Evolutionary conservation across 2,888 invertebrate genomes (phyloP).

Genomic region (Heliothis peltigera): DNA sequence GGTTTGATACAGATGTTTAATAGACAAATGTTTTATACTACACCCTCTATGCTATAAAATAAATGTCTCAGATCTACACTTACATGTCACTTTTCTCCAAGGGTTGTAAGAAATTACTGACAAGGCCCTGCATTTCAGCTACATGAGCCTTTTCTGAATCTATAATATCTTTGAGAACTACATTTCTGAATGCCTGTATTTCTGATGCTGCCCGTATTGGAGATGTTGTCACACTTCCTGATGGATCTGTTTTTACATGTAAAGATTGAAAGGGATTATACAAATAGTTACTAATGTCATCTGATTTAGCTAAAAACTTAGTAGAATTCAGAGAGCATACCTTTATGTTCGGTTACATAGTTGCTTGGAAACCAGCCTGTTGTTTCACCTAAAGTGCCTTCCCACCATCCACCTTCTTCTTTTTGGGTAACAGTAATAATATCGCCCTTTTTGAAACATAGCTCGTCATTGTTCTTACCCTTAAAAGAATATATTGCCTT

Average conservation of each 20-base stretch:
- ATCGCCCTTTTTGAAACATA: conserved; percentile 98
- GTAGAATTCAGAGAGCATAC: conserved; percentile 66
- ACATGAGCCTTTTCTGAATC: conserved; percentile 98
- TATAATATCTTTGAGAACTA: conserved; percentile 96
- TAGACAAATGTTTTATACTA: no score
- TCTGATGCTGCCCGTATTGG: conserved; percentile 92
- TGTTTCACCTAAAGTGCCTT: conserved; percentile 98
- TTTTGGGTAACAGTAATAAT: conserved; percentile 98
- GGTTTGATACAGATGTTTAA: no score
- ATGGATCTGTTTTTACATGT: conserved; percentile 79
- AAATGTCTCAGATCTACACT: conserved; percentile 79
- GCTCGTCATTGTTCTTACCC: conserved; percentile 99
- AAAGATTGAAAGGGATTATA: neutral
- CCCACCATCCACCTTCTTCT: conserved; percentile 99
- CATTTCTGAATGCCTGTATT: conserved; percentile 94
- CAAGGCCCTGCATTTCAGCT: conserved; percentile 95
- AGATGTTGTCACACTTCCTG: conserved; percentile 90
- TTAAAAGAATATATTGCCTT: conserved; percentile 98
- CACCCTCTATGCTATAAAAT: neutral
- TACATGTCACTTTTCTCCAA: conserved; percentile 96
- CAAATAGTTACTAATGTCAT: neutral
- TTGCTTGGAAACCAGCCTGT: conserved; percentile 99
- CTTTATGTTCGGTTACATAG: conserved; percentile 97
- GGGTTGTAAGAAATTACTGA: conserved; percentile 96
- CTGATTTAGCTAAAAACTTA: no score